Evolutionary conservation across 2,888 invertebrate species (phyloP), one percentile per base, ranked within the genome.

Genomic region (Eupelmus urozonus): DNA sequence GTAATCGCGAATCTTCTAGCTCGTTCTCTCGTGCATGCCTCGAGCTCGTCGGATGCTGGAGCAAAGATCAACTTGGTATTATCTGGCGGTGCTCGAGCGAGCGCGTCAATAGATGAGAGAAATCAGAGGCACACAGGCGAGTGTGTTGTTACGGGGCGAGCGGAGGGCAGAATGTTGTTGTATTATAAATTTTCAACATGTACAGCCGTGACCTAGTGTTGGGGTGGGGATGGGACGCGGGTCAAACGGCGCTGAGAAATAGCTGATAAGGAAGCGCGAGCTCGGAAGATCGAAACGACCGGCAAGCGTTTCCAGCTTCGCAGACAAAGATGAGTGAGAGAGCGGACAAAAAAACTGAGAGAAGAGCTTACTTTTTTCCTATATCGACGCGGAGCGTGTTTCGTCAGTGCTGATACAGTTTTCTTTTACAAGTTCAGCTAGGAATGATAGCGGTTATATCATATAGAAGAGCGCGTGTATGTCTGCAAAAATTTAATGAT

Each of bases 31-130:
- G 55, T 13, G n/a, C n/a, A n/a, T n/a, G n/a, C n/a, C n/a, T n/a
- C n/a, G n/a, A n/a, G n/a, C n/a, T 34, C 9, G 34, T 34, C n/a
- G n/a, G n/a, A n/a, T n/a, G 40, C 40, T 53, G 67, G 78, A 73
- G 73, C 78, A 78, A 78, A 73, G 78, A 74, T 78, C 78, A 73
- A 60, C 67, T 27, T 29, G 55, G 67, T 16, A 55, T 78, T 78
- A 73, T 73, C 73, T 69, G 40, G 20, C 11, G 13, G 1, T 16
- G 16, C 2, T 11, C 42, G 55, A 23, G 16, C 40, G 34, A 18
- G 49, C 45, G 42, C 57, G 51, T 34, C 62, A 20, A 45, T 63
- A 57, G 57, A n/a, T n/a, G n/a, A 65, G 66, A 23, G 74, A 59
- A 59, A 63, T 63, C 72, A 45, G 25, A 57, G 34, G 51, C n/a